Base-by-base conservation (phyloP, 2,888 invertebrate species). In the Latrodectus hesperus region DNA sequence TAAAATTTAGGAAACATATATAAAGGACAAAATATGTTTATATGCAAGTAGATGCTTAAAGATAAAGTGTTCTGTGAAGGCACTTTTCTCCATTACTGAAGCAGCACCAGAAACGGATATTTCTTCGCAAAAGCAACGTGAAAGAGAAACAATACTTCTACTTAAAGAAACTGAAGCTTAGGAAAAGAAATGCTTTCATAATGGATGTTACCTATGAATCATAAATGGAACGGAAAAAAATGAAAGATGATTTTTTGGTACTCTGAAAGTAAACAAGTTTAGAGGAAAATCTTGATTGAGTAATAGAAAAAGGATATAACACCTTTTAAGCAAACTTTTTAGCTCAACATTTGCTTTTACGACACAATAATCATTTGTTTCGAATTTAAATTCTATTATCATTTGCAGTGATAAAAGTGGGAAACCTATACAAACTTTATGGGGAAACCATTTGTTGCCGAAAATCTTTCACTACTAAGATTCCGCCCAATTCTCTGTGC, bases 151-250 rank as follows among this genome's bases (percentile, higher is more conserved):
- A 80, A 85, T 75, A 70, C 64, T 75, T 85, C 80, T 85, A 80
- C 75, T 85, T 80, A 74, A 80, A 85, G 79, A 75, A 82, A 75
- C 80, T 55, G 64, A 74, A 70, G 85, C 60, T 65, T 38, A 17
- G 17, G 22, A 74, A 76, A 83, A 76, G 71, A 77, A 83, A 76
- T 76, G 76, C 70, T 83, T 76, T 83, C 75, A 75, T 85, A 85
- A 85, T 85, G 79, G 79, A 85, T 85, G 85, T 65, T 80, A 68
- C 85, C 51, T 75, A 75, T 75, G 52, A 51, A 75, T 85, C 85
- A 80, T 85, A 85, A 85, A 85, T 80, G 79, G 52, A 26, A 73
- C 64, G 53, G 51, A 65, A 78, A 84, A 84, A 83, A 72, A 73
- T 72, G 67, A 84, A 84, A 71, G 76, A 83, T 75, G 74, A 52